Base-by-base conservation (phyloP, 2,888 invertebrate genomes). In the Parnassius smintheus region DNA sequence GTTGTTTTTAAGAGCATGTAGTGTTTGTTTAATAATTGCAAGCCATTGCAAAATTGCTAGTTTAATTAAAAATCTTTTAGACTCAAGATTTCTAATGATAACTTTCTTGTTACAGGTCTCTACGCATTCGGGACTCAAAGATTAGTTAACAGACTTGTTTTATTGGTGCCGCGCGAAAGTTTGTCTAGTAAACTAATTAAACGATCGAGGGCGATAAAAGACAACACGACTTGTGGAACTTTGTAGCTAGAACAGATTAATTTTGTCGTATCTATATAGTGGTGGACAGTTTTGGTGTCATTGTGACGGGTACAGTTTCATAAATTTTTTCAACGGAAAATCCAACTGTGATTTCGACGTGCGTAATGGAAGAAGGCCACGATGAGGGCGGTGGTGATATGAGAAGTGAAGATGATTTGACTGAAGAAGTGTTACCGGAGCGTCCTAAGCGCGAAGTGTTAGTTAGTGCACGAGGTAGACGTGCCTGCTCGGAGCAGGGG, bases 401-500 rank as follows among this genome's bases (percentile, higher is more conserved):
- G 41, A 66, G 67, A 52, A 67, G 67, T 60, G 66, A 69, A 41
- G 66, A 68, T 51, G 75, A 75, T 50, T 76, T 74, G 45, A 78
- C 73, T 52, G 79, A 75, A 61, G 78, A 92, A 81, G 68, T 89
- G 87, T 22, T 63, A 22, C 68, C 85, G 85, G 88, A 88, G 71
- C 82, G 86, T 50, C 79, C 88, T 53, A 84, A 91, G 57, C 84
- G 92, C 65, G 93, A 93, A 66, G 92, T 92, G 61, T 82, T 93
- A 59, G 75, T 94, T 68, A 93, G 92, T 56, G 93, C 91, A 1
- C 84, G 93, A 55, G 93, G 93, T 2, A 87, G 94, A 48, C 88
- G 95, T 49, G 94, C 95, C 10, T 94, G 94, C 79, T 95, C 95
- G 59, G 95, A 95, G 76, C 95, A 95, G 76, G 94, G 94, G 12